phyloP scores from a whole-genome alignment of 2,888 invertebrate species.

The Ochropacha duplaris region DNA sequence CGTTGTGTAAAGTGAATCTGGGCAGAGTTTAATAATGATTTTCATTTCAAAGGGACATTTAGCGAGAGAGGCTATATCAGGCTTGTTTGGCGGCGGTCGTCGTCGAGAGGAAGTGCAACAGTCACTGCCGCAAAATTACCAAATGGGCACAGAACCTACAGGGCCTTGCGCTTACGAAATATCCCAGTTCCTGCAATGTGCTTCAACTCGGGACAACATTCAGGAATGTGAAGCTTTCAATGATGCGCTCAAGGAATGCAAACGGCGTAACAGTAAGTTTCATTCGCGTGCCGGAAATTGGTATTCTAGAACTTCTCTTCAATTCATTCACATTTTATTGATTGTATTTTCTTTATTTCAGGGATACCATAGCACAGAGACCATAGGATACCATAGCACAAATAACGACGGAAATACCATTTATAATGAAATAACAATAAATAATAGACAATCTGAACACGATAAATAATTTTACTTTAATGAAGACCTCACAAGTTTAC shows the following conservation, averaged over 20 bases:
- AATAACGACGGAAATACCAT: not conserved
- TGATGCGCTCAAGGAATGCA: constrained; percentile 97
- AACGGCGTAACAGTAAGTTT: constrained; percentile 86
- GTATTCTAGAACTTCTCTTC: too few relatives aligned
- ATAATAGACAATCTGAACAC: not conserved
- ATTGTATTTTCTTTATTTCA: constrained; percentile 23
- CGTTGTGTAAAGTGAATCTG: too few relatives aligned
- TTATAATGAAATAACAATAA: not conserved
- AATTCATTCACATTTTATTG: not conserved
- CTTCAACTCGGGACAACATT: constrained; percentile 91
- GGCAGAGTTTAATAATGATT: too few relatives aligned
- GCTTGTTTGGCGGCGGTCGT: constrained; percentile 54
- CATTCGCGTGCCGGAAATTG: too few relatives aligned
- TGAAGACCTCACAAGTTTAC: too few relatives aligned
- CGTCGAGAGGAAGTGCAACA: constrained; percentile 56
- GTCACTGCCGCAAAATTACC: constrained; percentile 59
- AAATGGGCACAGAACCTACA: constrained; percentile 74
- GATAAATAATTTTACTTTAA: not conserved
- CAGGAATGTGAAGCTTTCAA: constrained; percentile 96
- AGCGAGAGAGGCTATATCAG: constrained; percentile 92
- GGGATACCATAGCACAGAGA: constrained; percentile 28
- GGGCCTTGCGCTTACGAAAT: constrained; percentile 97
- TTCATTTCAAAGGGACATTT: constrained; percentile 88
- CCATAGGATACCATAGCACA: not conserved
- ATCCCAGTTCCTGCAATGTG: constrained; percentile 96